phyloP scores from a whole-genome alignment of 2,888 invertebrate genomes.

The Adineta ricciae region DNA sequence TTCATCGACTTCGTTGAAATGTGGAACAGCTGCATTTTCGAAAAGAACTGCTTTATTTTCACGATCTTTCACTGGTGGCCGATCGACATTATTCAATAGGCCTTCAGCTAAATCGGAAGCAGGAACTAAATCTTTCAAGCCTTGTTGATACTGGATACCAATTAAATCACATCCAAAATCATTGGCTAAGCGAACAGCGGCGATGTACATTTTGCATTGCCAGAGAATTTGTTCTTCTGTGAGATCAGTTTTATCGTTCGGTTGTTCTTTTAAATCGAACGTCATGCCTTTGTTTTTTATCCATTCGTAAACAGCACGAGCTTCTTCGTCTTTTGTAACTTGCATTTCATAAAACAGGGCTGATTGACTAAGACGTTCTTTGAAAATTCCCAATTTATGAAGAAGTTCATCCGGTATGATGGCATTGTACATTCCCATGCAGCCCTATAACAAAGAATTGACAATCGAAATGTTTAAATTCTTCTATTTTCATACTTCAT shows the following conservation, averaged over 20 bases:
- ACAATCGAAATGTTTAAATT: background rate
- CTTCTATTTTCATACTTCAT: background rate
- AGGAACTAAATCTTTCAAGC: conserved; percentile 10
- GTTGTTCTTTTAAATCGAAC: background rate
- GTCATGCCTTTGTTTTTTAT: background rate
- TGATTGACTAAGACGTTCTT: conserved; percentile 20
- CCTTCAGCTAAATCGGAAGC: conserved; percentile 13
- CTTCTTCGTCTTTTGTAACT: background rate
- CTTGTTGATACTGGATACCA: conserved; percentile 21
- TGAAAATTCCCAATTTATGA: background rate
- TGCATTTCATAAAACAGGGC: background rate
- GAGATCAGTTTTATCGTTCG: background rate
- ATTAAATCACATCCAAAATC: conserved; percentile 23
- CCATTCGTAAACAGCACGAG: background rate
- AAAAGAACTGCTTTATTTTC: background rate
- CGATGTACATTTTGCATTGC: conserved; percentile 18
- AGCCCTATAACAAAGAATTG: background rate
- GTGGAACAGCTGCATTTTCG: background rate
- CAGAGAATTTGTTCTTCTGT: background rate
- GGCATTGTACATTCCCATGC: conserved; percentile 17
- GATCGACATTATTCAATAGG: conserved; percentile 16
- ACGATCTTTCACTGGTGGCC: background rate
- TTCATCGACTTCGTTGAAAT: conserved; percentile 18
- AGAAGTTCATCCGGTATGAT: background rate
- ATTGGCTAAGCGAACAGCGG: conserved; percentile 3